Conservation (phyloP, 2,113 vertebrate genomes). For the Phyllostomus hastatus region DNA sequence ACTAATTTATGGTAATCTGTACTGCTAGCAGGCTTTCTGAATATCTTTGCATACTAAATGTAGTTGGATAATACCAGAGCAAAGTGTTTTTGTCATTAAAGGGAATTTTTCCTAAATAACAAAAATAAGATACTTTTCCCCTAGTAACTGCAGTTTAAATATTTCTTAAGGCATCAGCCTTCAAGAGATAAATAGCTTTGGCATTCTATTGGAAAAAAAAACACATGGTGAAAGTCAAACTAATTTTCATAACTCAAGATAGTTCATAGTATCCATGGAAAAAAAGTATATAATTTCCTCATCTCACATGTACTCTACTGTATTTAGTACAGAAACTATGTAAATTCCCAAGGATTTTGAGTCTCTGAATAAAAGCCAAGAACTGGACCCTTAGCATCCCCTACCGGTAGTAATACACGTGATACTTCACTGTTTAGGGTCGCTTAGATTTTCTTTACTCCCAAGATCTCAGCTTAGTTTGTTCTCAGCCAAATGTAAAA, state of each 20-base stretch:
- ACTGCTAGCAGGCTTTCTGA: neutral
- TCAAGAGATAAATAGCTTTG: neutral
- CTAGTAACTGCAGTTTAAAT: neutral
- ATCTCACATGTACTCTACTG: neutral
- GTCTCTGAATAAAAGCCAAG: neutral
- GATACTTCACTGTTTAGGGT: neutral
- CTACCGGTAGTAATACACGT: neutral
- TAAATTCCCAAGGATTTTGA: neutral
- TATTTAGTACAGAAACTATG: neutral
- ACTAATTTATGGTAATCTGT: slow-evolving; percentile 66
- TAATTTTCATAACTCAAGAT: neutral
- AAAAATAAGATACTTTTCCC: neutral
- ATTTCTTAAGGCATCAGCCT: neutral
- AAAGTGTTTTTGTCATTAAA: slow-evolving; percentile 3
- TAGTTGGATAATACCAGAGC: slow-evolving; percentile 38
- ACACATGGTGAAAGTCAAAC: neutral
- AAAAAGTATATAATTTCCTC: neutral
- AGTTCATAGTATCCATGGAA: neutral
- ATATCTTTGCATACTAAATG: slow-evolving; percentile 52
- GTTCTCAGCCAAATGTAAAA: neutral
- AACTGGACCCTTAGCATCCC: neutral
- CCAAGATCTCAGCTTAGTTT: neutral
- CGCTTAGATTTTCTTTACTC: neutral
- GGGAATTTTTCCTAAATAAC: neutral
- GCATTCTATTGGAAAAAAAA: neutral